These are phyloP conservation scores for Myxocyprinus asiaticus DNA, from an alignment of 2,113 vertebrate genomes.

Conservation along the genomic window DNA sequence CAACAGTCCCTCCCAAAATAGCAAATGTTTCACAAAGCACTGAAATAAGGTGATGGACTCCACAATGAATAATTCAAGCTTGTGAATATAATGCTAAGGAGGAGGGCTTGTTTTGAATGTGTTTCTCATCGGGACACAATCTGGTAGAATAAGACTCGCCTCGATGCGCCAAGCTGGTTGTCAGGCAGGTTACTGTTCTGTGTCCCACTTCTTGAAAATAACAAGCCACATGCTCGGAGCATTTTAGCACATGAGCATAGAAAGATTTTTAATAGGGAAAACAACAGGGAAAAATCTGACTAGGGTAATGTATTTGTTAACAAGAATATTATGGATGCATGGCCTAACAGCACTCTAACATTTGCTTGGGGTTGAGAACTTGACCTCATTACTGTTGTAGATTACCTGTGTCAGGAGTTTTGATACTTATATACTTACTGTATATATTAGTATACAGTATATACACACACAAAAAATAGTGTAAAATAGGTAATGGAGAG, in stretches of 20 bases:
- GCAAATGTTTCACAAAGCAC: conserved; percentile 23
- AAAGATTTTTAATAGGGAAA: conserved; percentile 17
- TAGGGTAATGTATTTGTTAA: background rate
- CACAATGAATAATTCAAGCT: conserved; percentile 39
- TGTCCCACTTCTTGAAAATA: conserved; percentile 23
- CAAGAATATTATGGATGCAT: conserved; percentile 6
- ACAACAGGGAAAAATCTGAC: background rate
- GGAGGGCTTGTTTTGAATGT: conserved; percentile 13
- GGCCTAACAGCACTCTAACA: background rate
- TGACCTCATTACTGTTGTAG: background rate
- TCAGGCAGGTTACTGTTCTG: conserved; percentile 12
- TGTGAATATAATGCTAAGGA: background rate
- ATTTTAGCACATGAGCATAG: background rate
- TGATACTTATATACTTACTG: no score
- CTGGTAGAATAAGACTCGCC: conserved; percentile 20
- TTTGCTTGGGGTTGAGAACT: background rate
- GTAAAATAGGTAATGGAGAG: conserved; percentile 20
- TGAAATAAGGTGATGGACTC: conserved; percentile 2
- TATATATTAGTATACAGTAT: no score
- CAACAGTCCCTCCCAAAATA: conserved; percentile 27
- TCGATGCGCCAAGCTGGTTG: conserved; percentile 15
- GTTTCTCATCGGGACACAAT: conserved; percentile 8
- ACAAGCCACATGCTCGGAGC: background rate
- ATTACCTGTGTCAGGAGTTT: background rate
- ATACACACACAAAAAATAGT: background rate